Evolutionary conservation across 2,113 vertebrate genomes (phyloP).

Genomic region (Cryptoleucopteryx plumbea): DNA sequence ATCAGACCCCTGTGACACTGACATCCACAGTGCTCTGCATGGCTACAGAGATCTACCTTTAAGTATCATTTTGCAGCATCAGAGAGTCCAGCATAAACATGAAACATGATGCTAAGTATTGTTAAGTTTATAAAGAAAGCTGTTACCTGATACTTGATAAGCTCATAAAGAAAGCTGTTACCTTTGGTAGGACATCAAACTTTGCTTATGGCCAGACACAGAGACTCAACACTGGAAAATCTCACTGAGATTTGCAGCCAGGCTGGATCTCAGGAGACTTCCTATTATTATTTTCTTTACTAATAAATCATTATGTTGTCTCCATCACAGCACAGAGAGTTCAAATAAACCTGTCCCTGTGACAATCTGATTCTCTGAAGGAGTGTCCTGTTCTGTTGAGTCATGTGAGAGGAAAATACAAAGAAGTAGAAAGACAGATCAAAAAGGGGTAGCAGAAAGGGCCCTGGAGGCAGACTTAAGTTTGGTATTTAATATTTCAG

Average conservation of each 20-base stretch:
- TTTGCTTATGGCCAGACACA: background rate
- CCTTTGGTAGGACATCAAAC: background rate
- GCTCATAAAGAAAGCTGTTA: background rate
- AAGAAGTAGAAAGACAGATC: background rate
- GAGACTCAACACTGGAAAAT: background rate
- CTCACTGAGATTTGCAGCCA: background rate
- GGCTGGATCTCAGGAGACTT: slow-evolving; percentile 30
- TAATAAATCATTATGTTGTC: slow-evolving; percentile 35
- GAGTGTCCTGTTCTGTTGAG: slow-evolving; percentile 55
- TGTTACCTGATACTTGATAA: background rate
- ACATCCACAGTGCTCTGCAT: background rate
- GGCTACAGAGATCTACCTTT: background rate
- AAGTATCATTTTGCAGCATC: background rate
- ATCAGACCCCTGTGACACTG: background rate
- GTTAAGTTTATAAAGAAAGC: background rate
- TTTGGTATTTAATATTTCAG: slow-evolving; percentile 58
- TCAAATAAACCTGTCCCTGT: slow-evolving; percentile 40
- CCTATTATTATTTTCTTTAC: slow-evolving; percentile 38
- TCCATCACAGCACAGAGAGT: slow-evolving; percentile 2
- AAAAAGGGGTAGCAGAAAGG: slow-evolving; percentile 26
- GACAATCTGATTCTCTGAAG: slow-evolving; percentile 47
- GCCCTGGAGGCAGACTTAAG: slow-evolving; percentile 49
- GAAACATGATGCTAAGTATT: background rate
- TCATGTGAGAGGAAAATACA: slow-evolving; percentile 31
- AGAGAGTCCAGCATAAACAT: background rate